A percentile compares a stretch with the other conserved stretches of the same genome.
Evolutionary conservation across 53 echinoderm and acorn worm species (phyloP).

Genomic region (Apostichopus leukothele): DNA sequence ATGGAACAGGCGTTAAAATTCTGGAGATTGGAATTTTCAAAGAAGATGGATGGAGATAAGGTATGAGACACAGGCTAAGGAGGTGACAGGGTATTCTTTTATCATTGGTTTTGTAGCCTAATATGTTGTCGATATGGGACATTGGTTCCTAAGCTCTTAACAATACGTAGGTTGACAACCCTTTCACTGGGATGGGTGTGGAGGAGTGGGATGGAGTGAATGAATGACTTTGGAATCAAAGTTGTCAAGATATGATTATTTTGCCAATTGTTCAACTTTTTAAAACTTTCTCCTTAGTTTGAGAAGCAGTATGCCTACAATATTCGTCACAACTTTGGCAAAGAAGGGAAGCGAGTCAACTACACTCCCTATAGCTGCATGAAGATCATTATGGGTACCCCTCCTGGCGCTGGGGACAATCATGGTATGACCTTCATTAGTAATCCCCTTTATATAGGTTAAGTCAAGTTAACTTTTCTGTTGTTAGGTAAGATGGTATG

Average conservation of each 20-base stretch:
- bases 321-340: slow-evolving; percentile 94
- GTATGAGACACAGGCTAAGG: slow-evolving; percentile 28
- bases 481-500: no score
- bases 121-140: no score
- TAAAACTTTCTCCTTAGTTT: slow-evolving; percentile 58
- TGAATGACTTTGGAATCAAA: no score
- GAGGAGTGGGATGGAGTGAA: no score
- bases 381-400: slow-evolving; percentile 93
- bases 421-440: slow-evolving; percentile 72
- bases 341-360: slow-evolving; percentile 91
- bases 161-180: no score
- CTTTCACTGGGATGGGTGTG: no score
- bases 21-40: slow-evolving; percentile 91
- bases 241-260: no score
- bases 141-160: no score
- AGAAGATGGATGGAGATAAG: slow-evolving; percentile 91
- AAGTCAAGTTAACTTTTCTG: no score
- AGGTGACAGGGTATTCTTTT: no score
- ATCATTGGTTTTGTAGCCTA: no score
- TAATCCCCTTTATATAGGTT: not conserved
- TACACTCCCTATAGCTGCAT: slow-evolving; percentile 99
- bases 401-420: slow-evolving; percentile 84
- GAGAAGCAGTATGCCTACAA: slow-evolving; percentile 97
- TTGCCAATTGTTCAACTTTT: no score
- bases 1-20: slow-evolving; percentile 89